Base-by-base conservation (phyloP, 2,113 vertebrate genomes). In the Rhinoptilus africanus region DNA sequence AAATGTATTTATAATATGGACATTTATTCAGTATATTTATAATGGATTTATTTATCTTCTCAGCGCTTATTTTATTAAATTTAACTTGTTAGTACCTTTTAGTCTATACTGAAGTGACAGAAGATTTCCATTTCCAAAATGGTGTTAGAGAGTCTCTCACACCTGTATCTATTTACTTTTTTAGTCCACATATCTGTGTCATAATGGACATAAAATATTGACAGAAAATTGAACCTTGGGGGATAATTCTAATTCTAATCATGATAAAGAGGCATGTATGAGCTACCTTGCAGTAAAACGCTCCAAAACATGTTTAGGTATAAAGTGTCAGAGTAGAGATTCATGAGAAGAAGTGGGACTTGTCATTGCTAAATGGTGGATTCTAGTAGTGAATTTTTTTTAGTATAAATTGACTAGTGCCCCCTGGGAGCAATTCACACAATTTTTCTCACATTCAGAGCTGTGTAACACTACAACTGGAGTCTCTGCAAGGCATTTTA, bases 401-500 rank as follows among this genome's bases (percentile, higher is more conserved):
- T 34, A 20, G 12, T 15, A 62, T 34, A 74, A 85, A n/a, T 37
- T 41, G 14, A 14, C 19, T 60, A 7, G 5, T 60, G 21, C 6
- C 30, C 23, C 3, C 0, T 3, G 66, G 32, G 9, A 81, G 9
- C 3, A 37, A 12, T 83, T 83, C 18, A 75, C 6, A 28, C 14
- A 51, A 12, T 39, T 88, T 94, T 88, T 92, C 0, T 1, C 22
- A 24, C 4, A 18, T 47, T 82, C 12, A 18, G 34, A 57, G 18
- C 15, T 57, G 12, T 0, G 0, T 23, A 69, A 17, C 3, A 7
- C 14, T 73, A 16, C 4, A 24, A 8, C 34, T 62, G n/a, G 45
- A 68, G 12, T 48, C 14, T 83, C 28, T 50, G 6, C 8, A 66
- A 74, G 45, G 3, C 13, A 57, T 28, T 85, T 76, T 83, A 66